These are phyloP conservation scores for Ammodytes dubius DNA, from an alignment of 2,113 vertebrate genomes.

Conservation along the genomic window DNA sequence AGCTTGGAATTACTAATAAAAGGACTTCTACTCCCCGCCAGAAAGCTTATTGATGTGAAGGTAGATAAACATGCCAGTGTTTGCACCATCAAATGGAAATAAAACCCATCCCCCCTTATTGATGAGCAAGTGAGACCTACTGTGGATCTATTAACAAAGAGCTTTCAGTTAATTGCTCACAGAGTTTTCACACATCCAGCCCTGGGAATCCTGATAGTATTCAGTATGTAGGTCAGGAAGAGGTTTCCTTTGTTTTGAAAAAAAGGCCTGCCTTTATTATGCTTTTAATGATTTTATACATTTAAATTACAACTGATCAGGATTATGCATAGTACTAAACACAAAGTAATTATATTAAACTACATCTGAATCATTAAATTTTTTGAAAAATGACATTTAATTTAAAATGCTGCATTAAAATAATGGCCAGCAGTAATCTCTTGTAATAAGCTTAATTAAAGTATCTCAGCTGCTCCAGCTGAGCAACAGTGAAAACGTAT, in stretches of 20 bases:
- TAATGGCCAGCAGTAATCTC: neutral
- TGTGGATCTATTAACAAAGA: slow-evolving; percentile 84
- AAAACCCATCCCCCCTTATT: slow-evolving; percentile 81
- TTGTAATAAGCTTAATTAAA: slow-evolving; percentile 60
- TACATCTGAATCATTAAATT: neutral
- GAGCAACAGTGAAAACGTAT: slow-evolving; percentile 43
- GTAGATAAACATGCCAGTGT: slow-evolving; percentile 79
- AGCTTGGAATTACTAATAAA: slow-evolving; percentile 62
- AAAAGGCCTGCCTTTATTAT: slow-evolving; percentile 32
- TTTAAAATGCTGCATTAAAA: neutral
- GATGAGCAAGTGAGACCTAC: slow-evolving; percentile 82
- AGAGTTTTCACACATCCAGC: slow-evolving; percentile 76
- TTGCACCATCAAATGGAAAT: slow-evolving; percentile 81
- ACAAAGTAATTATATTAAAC: neutral
- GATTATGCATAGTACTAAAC: neutral
- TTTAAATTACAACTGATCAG: slow-evolving; percentile 15
- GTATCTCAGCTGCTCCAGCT: slow-evolving; percentile 14
- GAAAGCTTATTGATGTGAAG: slow-evolving; percentile 71
- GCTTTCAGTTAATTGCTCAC: slow-evolving; percentile 79
- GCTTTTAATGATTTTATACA: slow-evolving; percentile 11
- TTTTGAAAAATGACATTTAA: neutral
- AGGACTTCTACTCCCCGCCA: slow-evolving; percentile 49
- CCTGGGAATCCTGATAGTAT: slow-evolving; percentile 72
- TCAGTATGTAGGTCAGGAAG: slow-evolving; percentile 73
- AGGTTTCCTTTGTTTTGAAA: slow-evolving; percentile 64